Percentiles rank a stretch among this genome's conserved stretches.
These are phyloP conservation scores for Leptopilina drosophilae DNA, from an alignment of 2,888 invertebrate genomes.

Conservation along the genomic window DNA sequence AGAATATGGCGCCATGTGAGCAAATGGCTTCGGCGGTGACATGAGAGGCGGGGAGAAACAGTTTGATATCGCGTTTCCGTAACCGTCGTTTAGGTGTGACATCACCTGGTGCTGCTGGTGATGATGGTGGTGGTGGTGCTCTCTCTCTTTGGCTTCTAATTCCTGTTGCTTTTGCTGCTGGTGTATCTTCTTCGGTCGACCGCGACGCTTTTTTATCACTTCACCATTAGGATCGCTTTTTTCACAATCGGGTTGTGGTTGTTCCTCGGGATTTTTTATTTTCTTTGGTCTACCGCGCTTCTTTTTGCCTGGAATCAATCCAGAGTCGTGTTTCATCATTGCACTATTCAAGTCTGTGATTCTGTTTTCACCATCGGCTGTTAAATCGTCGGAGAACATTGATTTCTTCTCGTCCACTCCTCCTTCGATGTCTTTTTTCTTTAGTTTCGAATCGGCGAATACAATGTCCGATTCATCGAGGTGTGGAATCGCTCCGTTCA, in stretches of 20 bases:
- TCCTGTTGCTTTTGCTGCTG: slow-evolving; percentile 75
- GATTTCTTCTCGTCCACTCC: slow-evolving; percentile 70
- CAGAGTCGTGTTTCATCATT: slow-evolving; percentile 68
- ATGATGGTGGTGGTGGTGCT: slow-evolving; percentile 66
- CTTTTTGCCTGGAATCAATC: slow-evolving; percentile 86
- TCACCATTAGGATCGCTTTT: slow-evolving; percentile 78
- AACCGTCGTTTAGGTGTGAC: slow-evolving; percentile 69
- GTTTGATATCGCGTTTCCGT: slow-evolving; percentile 66
- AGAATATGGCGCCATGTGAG: slow-evolving; percentile 74
- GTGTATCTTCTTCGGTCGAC: slow-evolving; percentile 91
- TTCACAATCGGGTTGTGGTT: slow-evolving; percentile 78
- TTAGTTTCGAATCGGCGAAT: slow-evolving; percentile 86
- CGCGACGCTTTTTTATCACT: slow-evolving; percentile 91
- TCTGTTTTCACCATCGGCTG: slow-evolving; percentile 68
- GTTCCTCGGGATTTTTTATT: slow-evolving; percentile 84
- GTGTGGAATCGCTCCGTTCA: slow-evolving; percentile 90
- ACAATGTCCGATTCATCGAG: slow-evolving; percentile 93
- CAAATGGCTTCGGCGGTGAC: slow-evolving; percentile 73
- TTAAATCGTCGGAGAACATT: slow-evolving; percentile 65
- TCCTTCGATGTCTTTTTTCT: slow-evolving; percentile 76
- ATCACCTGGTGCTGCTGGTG: slow-evolving; percentile 65
- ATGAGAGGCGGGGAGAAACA: slow-evolving; percentile 74
- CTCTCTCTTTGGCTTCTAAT: slow-evolving; percentile 69
- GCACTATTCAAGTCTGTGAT: slow-evolving; percentile 69
- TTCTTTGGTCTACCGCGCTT: slow-evolving; percentile 95